Percentiles rank a stretch among this genome's conserved stretches.
Conservation (phyloP, 2,113 vertebrate species). For the Callochromis pleurospilus region DNA sequence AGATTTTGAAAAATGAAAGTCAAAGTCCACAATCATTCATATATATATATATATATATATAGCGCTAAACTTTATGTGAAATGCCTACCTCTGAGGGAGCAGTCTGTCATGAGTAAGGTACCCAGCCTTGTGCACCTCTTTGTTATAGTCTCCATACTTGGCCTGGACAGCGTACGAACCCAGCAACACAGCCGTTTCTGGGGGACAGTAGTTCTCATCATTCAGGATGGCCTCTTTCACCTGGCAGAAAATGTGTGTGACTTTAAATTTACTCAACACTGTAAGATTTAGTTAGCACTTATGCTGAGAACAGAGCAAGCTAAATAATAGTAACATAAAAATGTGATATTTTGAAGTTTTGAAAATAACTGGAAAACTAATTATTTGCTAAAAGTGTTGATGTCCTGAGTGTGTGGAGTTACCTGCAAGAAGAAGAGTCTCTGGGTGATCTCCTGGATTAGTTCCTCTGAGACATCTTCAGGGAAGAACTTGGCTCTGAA, state of each 20-base stretch:
- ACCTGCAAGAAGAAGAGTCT: conserved; percentile 98
- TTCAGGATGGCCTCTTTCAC: conserved; percentile 97
- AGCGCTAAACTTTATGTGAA: background rate
- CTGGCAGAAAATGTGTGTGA: conserved; percentile 55
- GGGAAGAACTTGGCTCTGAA: conserved; percentile 98
- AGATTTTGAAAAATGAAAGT: background rate
- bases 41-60: background rate
- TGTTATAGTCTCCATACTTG: conserved; percentile 91
- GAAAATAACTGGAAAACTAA: background rate
- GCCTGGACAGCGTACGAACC: conserved; percentile 94
- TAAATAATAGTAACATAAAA: background rate
- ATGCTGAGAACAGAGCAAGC: background rate
- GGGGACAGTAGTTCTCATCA: conserved; percentile 96
- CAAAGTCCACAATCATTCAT: background rate
- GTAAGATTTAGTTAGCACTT: background rate
- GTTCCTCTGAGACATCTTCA: conserved; percentile 95
- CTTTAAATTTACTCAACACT: background rate
- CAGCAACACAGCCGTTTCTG: conserved; percentile 94
- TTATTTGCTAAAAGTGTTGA: background rate
- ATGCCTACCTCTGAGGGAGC: conserved; percentile 89
- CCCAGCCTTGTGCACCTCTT: conserved; percentile 87
- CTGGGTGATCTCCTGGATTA: conserved; percentile 98
- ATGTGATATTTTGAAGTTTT: background rate
- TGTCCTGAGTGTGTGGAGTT: conserved; percentile 10
- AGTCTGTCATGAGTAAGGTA: conserved; percentile 92